These are phyloP conservation scores for Hemithea aestivaria DNA, from an alignment of 2,888 invertebrate genomes.

Conservation along the genomic window DNA sequence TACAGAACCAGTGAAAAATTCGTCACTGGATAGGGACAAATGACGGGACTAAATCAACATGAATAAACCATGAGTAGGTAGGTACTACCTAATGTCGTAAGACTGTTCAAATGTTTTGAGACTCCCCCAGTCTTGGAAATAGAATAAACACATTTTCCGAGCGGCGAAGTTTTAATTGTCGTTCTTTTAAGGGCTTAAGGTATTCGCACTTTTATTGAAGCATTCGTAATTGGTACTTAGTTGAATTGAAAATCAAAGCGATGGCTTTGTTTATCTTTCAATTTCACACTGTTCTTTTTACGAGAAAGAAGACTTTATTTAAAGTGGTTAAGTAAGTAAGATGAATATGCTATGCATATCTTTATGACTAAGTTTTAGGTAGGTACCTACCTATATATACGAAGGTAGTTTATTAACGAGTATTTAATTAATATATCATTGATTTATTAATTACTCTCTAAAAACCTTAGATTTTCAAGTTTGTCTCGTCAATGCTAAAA, in stretches of 20 bases:
- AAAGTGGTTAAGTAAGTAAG: too few relatives aligned
- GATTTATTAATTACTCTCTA: too few relatives aligned
- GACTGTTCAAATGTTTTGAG: constrained; percentile 15
- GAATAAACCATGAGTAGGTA: constrained; percentile 20
- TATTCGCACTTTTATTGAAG: constrained; percentile 1
- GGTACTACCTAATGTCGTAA: constrained; percentile 15
- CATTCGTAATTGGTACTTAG: background rate
- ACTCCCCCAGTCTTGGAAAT: constrained; percentile 6
- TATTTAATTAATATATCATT: too few relatives aligned
- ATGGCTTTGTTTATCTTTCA: too few relatives aligned
- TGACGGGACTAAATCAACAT: constrained; percentile 20
- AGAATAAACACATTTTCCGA: constrained; percentile 12
- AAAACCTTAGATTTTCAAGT: too few relatives aligned
- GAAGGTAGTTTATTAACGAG: too few relatives aligned
- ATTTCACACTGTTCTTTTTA: background rate
- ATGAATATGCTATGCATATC: too few relatives aligned
- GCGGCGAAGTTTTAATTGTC: background rate
- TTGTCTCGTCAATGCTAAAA: too few relatives aligned
- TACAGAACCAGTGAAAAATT: constrained; percentile 37
- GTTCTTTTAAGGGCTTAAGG: constrained; percentile 1
- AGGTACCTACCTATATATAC: too few relatives aligned
- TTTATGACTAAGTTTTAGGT: too few relatives aligned
- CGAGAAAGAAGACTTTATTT: too few relatives aligned
- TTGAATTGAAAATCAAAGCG: too few relatives aligned
- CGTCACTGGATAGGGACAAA: constrained; percentile 28